phyloP scores from a whole-genome alignment of 2,113 vertebrate genomes.

The Equus quagga region DNA sequence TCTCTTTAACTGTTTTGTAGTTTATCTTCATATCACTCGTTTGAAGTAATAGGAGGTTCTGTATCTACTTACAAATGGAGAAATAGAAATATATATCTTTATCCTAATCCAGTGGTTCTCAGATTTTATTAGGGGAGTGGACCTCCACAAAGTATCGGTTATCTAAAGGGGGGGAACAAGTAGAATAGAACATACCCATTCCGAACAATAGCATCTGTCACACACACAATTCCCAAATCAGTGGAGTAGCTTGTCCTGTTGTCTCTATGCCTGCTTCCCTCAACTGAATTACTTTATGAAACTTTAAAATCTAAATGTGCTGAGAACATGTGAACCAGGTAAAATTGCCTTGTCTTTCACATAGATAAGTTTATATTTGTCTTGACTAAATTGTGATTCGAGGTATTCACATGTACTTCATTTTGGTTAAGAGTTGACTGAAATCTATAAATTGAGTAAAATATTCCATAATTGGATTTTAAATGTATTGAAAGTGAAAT shows the following conservation, averaged over 20 bases:
- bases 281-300: not conserved
- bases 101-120: conserved; percentile 17
- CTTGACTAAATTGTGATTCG: conserved; percentile 47
- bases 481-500: conserved; percentile 47
- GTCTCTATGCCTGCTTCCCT: not conserved
- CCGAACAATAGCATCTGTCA: not conserved
- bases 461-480: conserved; percentile 28
- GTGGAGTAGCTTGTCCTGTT: not conserved
- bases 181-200: not conserved
- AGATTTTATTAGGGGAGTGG: not conserved
- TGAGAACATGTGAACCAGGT: conserved; percentile 12
- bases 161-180: not conserved
- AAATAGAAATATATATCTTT: conserved; percentile 13
- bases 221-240: conserved; percentile 27
- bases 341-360: conserved; percentile 43
- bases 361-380: conserved; percentile 27
- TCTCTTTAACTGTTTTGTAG: conserved; percentile 25
- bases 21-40: conserved; percentile 41
- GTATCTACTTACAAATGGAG: conserved; percentile 35
- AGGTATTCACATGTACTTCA: conserved; percentile 9
- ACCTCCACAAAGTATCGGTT: not conserved
- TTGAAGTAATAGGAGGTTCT: conserved; percentile 22
- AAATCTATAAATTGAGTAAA: conserved; percentile 37
- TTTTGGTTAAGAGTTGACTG: conserved; percentile 40
- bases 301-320: conserved; percentile 33